phyloP scores from a whole-genome alignment of 2,797 vertebrate species.

The Rachycentron canadum region DNA sequence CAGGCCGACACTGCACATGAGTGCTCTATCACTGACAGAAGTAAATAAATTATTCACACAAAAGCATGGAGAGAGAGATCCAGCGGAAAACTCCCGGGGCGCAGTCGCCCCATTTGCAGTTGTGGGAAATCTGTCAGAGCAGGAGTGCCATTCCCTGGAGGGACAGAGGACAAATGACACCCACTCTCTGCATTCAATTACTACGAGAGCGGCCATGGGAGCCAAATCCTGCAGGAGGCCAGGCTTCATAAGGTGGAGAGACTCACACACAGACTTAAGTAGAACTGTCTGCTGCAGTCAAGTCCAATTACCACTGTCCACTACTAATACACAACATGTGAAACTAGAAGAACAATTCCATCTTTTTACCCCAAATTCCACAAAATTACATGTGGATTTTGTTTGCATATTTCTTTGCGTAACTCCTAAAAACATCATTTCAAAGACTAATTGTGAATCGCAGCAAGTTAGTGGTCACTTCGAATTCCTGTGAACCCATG shows the following conservation, averaged over 20 bases:
- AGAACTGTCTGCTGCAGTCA: slow-evolving; percentile 82
- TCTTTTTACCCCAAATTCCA: slow-evolving; percentile 52
- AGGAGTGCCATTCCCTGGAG: slow-evolving; percentile 77
- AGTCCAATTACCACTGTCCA: slow-evolving; percentile 80
- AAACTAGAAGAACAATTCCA: slow-evolving; percentile 72
- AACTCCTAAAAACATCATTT: slow-evolving; percentile 62
- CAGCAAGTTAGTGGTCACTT: slow-evolving; percentile 63
- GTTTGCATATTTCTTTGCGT: slow-evolving; percentile 61
- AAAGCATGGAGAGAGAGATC: slow-evolving; percentile 53
- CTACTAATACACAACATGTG: slow-evolving; percentile 81
- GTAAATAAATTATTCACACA: slow-evolving; percentile 84
- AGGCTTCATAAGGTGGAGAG: slow-evolving; percentile 57
- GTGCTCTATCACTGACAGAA: slow-evolving; percentile 69
- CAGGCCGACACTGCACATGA: slow-evolving; percentile 54
- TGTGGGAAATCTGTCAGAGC: slow-evolving; percentile 84
- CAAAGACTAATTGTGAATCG: slow-evolving; percentile 65
- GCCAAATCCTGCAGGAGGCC: slow-evolving; percentile 71
- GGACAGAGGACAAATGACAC: slow-evolving; percentile 84
- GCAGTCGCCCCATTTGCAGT: slow-evolving; percentile 76
- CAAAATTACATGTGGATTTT: slow-evolving; percentile 64
- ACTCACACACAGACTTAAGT: slow-evolving; percentile 70
- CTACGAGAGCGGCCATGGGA: slow-evolving; percentile 75
- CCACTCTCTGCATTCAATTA: slow-evolving; percentile 83
- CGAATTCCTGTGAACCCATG: slow-evolving; percentile 42
- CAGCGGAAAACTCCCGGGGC: slow-evolving; percentile 68